Conservation (phyloP, 1,140 invertebrate genomes). For the Condylostylus longicornis region DNA sequence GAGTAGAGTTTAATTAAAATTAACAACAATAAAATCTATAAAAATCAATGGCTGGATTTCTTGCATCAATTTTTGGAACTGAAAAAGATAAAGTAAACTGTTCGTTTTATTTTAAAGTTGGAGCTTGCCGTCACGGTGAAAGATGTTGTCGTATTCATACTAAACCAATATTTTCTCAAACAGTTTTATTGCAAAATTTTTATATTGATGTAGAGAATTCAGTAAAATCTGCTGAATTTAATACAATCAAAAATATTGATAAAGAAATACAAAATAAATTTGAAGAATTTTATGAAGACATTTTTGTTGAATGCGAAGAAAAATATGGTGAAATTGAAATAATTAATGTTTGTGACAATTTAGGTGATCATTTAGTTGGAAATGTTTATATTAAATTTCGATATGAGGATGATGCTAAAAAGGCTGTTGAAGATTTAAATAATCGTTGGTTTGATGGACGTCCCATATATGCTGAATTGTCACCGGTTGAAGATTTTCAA, state of each 20-base stretch:
- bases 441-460: conserved; percentile 98
- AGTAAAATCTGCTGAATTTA: conserved; percentile 79
- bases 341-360: conserved; percentile 99
- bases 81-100: conserved; percentile 99
- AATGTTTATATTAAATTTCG: conserved; percentile 99
- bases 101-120: conserved; percentile 99
- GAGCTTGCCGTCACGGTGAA: conserved; percentile 96
- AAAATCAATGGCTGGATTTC: conserved; percentile 99
- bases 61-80: conserved; percentile 98
- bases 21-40: too few species aligned
- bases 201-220: conserved; percentile 98
- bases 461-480: conserved; percentile 95
- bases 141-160: conserved; percentile 96
- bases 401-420: conserved; percentile 96
- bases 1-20: too few species aligned
- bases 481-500: conserved; percentile 95
- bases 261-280: conserved; percentile 98
- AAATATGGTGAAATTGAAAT: conserved; percentile 99
- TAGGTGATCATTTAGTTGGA: conserved; percentile 94
- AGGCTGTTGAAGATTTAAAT: conserved; percentile 89
- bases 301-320: conserved; percentile 95
- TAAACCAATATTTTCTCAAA: conserved; percentile 97
- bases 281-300: conserved; percentile 99
- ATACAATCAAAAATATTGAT: conserved; percentile 81
- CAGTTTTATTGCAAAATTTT: conserved; percentile 86